Evolutionary conservation across 2,113 vertebrate genomes (phyloP).

Genomic region (Eclectus roratus): DNA sequence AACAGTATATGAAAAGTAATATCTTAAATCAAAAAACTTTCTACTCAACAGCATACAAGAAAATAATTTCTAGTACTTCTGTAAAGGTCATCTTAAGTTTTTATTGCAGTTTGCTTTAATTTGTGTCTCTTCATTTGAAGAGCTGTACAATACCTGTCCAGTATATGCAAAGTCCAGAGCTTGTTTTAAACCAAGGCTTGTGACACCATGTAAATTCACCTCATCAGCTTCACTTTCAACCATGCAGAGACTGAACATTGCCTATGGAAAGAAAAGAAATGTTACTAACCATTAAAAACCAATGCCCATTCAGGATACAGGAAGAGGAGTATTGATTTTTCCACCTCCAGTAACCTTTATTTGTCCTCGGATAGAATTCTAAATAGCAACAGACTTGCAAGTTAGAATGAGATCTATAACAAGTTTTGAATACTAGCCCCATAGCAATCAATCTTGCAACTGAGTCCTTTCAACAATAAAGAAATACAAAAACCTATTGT

Average conservation of each 20-base stretch:
- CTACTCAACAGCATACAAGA: neutral
- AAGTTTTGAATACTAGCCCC: neutral
- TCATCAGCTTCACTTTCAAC: constrained; percentile 97
- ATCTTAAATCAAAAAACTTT: neutral
- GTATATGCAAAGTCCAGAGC: constrained; percentile 97
- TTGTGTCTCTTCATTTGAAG: neutral
- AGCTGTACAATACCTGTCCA: constrained; percentile 85
- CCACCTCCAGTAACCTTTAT: neutral
- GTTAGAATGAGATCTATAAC: neutral
- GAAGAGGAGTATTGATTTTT: neutral
- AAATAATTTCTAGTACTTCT: neutral
- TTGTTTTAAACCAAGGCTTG: constrained; percentile 91
- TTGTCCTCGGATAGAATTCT: neutral
- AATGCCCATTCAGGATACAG: neutral
- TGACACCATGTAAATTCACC: constrained; percentile 92
- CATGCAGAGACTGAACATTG: constrained; percentile 99
- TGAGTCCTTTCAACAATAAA: neutral
- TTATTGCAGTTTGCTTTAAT: neutral
- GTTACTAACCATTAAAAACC: neutral
- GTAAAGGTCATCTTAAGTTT: neutral
- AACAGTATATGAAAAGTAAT: neutral
- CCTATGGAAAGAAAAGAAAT: constrained; percentile 72
- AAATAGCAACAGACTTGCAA: neutral
- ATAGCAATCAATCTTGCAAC: neutral
- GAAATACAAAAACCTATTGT: neutral